A percentile compares a stretch with the other conserved stretches of the same genome.
These are phyloP conservation scores for Diorhabda elongata DNA, from an alignment of 1,140 invertebrate species.

Conservation along the genomic window DNA sequence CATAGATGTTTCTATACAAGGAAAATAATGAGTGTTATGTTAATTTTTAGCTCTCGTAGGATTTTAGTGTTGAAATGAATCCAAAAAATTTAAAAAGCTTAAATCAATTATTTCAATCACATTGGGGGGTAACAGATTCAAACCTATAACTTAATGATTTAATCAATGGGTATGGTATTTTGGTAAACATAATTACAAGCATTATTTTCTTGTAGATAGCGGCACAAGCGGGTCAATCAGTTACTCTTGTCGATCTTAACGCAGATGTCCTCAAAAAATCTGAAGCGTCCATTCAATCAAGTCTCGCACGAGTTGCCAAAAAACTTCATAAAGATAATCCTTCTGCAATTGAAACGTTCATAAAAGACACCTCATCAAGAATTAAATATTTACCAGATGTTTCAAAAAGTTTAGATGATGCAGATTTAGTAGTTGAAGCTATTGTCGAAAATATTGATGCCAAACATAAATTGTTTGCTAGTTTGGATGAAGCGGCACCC, in stretches of 20 bases:
- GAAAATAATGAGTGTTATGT: too few species aligned
- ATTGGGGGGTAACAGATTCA: too few species aligned
- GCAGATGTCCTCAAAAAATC: constrained; percentile 67
- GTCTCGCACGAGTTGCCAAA: constrained; percentile 70
- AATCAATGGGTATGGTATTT: too few species aligned
- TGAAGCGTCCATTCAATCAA: constrained; percentile 62
- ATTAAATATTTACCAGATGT: constrained; percentile 62
- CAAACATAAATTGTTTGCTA: constrained; percentile 75
- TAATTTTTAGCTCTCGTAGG: too few species aligned
- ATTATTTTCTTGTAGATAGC: constrained; percentile 53
- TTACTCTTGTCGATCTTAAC: constrained; percentile 71
- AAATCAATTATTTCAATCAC: too few species aligned
- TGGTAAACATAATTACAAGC: too few species aligned
- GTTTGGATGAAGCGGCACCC: constrained; percentile 59
- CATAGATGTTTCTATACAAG: too few species aligned
- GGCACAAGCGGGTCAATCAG: constrained; percentile 71
- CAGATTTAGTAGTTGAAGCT: constrained; percentile 82
- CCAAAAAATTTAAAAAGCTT: too few species aligned
- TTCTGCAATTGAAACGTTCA: constrained; percentile 62
- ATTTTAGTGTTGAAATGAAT: too few species aligned
- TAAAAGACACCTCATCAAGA: constrained; percentile 57
- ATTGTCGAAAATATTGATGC: constrained; percentile 80
- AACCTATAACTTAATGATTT: too few species aligned
- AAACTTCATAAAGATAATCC: constrained; percentile 71
- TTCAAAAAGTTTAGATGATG: constrained; percentile 56